phyloP scores from a whole-genome alignment of 1,140 invertebrate species.

The Heliothis subflexa region DNA sequence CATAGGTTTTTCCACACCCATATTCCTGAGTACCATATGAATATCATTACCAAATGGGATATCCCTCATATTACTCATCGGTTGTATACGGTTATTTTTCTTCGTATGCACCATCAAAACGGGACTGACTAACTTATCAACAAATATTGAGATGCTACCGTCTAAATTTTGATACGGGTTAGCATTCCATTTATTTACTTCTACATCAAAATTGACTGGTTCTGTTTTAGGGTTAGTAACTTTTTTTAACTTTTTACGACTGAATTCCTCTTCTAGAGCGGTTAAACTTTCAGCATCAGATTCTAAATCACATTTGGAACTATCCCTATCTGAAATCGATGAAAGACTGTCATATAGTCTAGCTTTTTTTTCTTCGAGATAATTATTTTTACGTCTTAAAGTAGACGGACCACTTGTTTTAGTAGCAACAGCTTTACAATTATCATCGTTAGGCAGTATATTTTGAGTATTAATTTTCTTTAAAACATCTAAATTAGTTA shows the following conservation, averaged over 20 bases:
- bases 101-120: conserved; percentile 78
- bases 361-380: background rate
- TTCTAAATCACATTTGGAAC: conserved; percentile 16
- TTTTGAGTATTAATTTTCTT: conserved; percentile 44
- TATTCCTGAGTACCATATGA: conserved; percentile 63
- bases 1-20: conserved; percentile 66
- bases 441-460: background rate
- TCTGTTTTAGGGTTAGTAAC: conserved; percentile 27
- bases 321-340: conserved; percentile 1
- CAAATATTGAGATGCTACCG: conserved; percentile 68
- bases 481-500: conserved; percentile 57
- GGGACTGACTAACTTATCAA: conserved; percentile 74
- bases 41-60: conserved; percentile 70
- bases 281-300: conserved; percentile 55
- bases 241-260: conserved; percentile 33
- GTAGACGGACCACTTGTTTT: background rate
- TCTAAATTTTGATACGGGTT: conserved; percentile 78
- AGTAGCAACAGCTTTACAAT: background rate
- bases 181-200: conserved; percentile 56
- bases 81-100: conserved; percentile 67
- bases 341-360: conserved; percentile 1
- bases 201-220: background rate
- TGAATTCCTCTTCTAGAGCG: conserved; percentile 50
- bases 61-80: conserved; percentile 64
- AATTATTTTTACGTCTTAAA: background rate